Conservation (phyloP, 2,113 vertebrate genomes). For the Pseudolaguvia tuberculata region DNA sequence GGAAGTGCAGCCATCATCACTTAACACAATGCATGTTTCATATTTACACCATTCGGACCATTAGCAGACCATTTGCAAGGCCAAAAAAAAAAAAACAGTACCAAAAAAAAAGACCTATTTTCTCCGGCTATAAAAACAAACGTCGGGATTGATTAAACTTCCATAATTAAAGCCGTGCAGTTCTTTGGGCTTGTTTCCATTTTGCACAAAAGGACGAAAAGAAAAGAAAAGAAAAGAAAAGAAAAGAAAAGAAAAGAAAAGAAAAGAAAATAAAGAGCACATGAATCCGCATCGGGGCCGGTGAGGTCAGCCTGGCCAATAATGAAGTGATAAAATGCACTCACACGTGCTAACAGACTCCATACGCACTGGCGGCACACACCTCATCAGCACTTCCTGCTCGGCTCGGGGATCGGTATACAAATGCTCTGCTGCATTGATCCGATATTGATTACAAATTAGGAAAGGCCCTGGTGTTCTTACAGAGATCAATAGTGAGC, state of each 20-base stretch:
- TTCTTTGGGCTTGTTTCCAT: slow-evolving; percentile 25
- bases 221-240: neutral
- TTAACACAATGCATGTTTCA: slow-evolving; percentile 28
- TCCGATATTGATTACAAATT: slow-evolving; percentile 72
- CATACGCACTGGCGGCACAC: slow-evolving; percentile 52
- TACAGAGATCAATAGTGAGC: slow-evolving; percentile 60
- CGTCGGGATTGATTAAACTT: slow-evolving; percentile 13
- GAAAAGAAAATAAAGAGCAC: neutral
- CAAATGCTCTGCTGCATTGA: slow-evolving; percentile 60
- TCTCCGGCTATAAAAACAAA: slow-evolving; percentile 21
- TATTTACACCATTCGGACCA: slow-evolving; percentile 25
- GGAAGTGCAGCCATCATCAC: slow-evolving; percentile 19
- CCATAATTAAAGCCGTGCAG: slow-evolving; percentile 11
- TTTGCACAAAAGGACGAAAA: slow-evolving; percentile 13
- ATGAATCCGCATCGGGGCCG: slow-evolving; percentile 34
- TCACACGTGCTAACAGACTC: slow-evolving; percentile 50
- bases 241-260: too few relatives aligned
- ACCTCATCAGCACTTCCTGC: slow-evolving; percentile 59
- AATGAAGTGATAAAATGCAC: slow-evolving; percentile 54
- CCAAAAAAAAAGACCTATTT: slow-evolving; percentile 18
- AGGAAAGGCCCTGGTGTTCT: slow-evolving; percentile 66
- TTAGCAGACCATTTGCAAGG: slow-evolving; percentile 11
- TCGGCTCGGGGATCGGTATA: slow-evolving; percentile 56
- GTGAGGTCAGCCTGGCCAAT: slow-evolving; percentile 45
- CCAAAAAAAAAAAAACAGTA: neutral